A percentile compares a stretch with the other conserved stretches of the same genome.
These are phyloP conservation scores for Butorides virescens DNA, from an alignment of 2,113 vertebrate species.

Conservation along the genomic window DNA sequence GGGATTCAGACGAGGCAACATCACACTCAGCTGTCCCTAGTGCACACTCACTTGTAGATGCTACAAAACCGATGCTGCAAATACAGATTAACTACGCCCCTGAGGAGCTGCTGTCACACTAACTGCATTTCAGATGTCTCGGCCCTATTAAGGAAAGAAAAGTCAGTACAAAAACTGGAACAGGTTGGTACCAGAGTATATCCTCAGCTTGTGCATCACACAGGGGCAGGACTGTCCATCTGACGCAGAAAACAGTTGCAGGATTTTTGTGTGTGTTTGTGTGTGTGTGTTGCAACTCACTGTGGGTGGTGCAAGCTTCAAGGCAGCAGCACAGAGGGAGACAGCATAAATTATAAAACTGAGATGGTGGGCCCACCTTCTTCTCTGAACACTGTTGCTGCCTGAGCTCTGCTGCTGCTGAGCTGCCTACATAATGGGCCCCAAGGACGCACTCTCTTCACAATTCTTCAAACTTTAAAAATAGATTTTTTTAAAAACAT, in stretches of 20 bases:
- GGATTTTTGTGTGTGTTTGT: not conserved
- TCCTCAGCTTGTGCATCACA: not conserved
- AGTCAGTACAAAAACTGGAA: not conserved
- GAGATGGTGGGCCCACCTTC: not conserved
- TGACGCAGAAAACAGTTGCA: not conserved
- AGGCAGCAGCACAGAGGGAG: not conserved
- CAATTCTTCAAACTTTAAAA: not conserved
- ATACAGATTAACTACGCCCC: not conserved
- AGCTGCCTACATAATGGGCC: not conserved
- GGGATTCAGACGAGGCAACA: not conserved
- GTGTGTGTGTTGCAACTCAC: not conserved
- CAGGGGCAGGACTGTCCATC: not conserved
- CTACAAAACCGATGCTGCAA: not conserved
- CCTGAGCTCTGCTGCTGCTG: fast-evolving
- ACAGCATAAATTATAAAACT: not conserved
- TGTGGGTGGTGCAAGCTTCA: not conserved
- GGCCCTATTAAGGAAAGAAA: not conserved
- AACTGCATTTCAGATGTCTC: not conserved
- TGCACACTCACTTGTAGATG: not conserved
- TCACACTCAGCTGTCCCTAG: not conserved
- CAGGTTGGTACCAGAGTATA: not conserved
- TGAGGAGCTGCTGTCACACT: not conserved
- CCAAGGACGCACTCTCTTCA: not conserved
- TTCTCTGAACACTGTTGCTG: not conserved
- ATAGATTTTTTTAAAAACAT: not conserved